Conservation (phyloP, 2,113 vertebrate species). For the Entelurus aequoreus region DNA sequence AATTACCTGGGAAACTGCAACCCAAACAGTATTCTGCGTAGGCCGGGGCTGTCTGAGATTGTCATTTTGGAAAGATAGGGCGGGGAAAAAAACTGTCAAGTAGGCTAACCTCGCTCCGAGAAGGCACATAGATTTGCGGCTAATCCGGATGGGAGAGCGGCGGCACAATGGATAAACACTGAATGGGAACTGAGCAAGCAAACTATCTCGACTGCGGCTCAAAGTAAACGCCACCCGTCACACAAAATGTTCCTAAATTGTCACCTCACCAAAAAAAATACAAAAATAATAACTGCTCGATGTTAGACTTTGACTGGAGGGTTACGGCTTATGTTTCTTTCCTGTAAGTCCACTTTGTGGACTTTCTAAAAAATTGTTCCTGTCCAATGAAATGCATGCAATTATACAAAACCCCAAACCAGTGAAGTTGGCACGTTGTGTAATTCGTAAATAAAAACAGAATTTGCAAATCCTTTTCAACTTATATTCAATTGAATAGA, state of each 20-base stretch:
- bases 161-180: slow-evolving; percentile 46
- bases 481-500: no score
- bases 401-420: no score
- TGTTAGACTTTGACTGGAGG: no score
- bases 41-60: slow-evolving; percentile 38
- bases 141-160: slow-evolving; percentile 47
- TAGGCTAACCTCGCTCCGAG: slow-evolving; percentile 49
- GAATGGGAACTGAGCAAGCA: slow-evolving; percentile 39
- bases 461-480: no score
- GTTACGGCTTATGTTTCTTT: no score
- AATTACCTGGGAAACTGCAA: slow-evolving; percentile 65
- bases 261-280: slow-evolving; percentile 14
- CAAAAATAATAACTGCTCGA: no score
- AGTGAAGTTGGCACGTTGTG: no score
- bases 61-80: slow-evolving; percentile 45
- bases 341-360: no score
- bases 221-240: slow-evolving; percentile 40
- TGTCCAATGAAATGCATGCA: no score
- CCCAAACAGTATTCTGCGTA: slow-evolving; percentile 40
- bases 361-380: no score
- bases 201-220: slow-evolving; percentile 52
- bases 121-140: slow-evolving; percentile 40
- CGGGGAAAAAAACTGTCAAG: slow-evolving; percentile 39
- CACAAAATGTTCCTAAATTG: slow-evolving; percentile 9
- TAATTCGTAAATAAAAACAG: no score